A percentile compares a stretch with the other conserved stretches of the same genome.
Evolutionary conservation across 2,888 invertebrate genomes (phyloP).

Genomic region (Eudemis profundana): DNA sequence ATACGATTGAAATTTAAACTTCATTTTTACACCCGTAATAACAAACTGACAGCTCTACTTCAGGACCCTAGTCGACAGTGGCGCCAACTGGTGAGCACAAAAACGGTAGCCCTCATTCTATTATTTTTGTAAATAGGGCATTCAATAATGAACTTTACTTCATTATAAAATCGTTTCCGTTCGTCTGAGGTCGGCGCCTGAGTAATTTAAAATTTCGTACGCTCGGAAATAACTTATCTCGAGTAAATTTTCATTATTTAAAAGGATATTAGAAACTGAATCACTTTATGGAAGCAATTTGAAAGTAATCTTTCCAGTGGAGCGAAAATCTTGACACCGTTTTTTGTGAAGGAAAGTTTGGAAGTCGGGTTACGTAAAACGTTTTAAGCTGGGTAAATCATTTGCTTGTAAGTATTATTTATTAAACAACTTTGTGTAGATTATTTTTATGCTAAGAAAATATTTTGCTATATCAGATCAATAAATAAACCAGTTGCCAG

Average conservation of each 20-base stretch:
- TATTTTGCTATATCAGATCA: no score
- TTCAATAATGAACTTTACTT: conserved; percentile 20
- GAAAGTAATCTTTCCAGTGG: conserved; percentile 35
- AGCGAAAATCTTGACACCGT: conserved; percentile 37
- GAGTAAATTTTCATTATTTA: conserved; percentile 38
- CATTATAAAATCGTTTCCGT: conserved; percentile 22
- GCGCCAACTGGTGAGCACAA: no score
- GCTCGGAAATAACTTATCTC: conserved; percentile 28
- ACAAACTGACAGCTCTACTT: no score
- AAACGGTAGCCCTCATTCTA: background rate
- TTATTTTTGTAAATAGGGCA: conserved; percentile 1
- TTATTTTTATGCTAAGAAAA: no score
- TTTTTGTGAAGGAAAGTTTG: conserved; percentile 18
- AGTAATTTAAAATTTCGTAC: conserved; percentile 29
- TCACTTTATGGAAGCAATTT: conserved; percentile 41
- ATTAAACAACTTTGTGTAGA: background rate
- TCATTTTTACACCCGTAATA: no score
- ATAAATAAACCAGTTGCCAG: no score
- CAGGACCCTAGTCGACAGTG: no score
- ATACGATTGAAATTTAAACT: no score
- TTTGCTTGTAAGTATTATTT: background rate
- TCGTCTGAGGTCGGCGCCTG: conserved; percentile 3
- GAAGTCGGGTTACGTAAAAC: conserved; percentile 3
- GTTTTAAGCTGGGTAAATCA: conserved; percentile 2
- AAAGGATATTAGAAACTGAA: conserved; percentile 40